Conservation (phyloP, 2,113 vertebrate species). For the Urocitellus parryii region DNA sequence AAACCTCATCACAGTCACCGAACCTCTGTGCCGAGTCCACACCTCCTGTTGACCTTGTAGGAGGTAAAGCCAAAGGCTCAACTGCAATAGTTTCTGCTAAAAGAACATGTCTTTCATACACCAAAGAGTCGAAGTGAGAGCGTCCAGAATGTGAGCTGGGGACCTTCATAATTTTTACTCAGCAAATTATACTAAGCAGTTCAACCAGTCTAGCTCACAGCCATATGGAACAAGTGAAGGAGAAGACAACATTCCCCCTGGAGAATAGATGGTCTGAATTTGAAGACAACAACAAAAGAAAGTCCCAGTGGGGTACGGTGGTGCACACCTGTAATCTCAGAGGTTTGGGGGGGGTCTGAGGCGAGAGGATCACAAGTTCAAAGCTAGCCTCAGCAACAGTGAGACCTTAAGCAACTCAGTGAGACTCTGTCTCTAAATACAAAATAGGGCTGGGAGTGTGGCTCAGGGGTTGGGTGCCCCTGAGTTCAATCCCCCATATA, state of each 20-base stretch:
- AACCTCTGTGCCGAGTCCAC: background rate
- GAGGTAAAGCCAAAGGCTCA: background rate
- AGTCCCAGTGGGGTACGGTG: too few species aligned
- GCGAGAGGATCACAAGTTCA: too few species aligned
- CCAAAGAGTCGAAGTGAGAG: background rate
- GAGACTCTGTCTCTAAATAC: too few species aligned
- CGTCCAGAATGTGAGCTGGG: background rate
- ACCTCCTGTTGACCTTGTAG: background rate
- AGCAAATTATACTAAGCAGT: background rate
- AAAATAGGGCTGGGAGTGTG: too few species aligned
- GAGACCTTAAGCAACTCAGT: too few species aligned
- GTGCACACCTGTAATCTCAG: too few species aligned
- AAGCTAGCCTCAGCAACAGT: too few species aligned
- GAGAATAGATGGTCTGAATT: background rate
- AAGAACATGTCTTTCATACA: background rate
- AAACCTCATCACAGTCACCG: background rate
- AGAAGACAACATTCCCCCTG: background rate
- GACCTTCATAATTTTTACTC: background rate
- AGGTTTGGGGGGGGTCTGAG: too few species aligned
- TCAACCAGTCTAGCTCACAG: background rate
- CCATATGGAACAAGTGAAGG: background rate
- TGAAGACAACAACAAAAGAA: background rate
- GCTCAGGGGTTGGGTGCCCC: too few species aligned
- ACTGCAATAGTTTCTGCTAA: background rate
- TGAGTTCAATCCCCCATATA: too few species aligned